Evolutionary conservation across 2,888 invertebrate species (phyloP).

Genomic region (Chymomyza amoena): DNA sequence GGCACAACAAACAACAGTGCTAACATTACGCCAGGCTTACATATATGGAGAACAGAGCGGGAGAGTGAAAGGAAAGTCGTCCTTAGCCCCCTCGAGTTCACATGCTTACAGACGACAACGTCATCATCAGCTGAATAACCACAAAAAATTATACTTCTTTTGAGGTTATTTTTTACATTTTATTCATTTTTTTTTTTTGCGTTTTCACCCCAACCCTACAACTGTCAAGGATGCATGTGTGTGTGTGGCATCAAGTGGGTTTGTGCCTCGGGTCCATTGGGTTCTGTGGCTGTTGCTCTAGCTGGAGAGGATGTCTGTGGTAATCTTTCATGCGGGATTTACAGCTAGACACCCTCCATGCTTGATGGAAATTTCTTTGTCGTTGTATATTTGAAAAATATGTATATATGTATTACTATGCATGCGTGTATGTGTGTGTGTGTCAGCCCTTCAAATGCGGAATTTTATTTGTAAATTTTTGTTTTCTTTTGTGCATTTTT

Average conservation of each 20-base stretch:
- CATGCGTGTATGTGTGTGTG: neutral
- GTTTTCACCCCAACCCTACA: constrained; percentile 4
- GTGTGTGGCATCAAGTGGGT: constrained; percentile 52
- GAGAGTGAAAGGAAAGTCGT: too few species aligned
- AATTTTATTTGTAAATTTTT: constrained; percentile 67
- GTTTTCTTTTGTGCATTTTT: constrained; percentile 57
- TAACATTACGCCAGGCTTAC: constrained; percentile 49
- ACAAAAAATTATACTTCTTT: constrained; percentile 60
- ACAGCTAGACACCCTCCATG: constrained; percentile 67
- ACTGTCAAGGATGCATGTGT: constrained; percentile 34
- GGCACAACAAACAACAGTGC: constrained; percentile 56
- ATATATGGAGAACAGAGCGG: neutral
- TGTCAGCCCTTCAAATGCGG: constrained; percentile 30
- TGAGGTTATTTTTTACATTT: constrained; percentile 65
- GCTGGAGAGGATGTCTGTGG: constrained; percentile 47
- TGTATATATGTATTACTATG: constrained; percentile 21
- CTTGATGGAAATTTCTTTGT: constrained; percentile 38
- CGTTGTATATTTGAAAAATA: constrained; percentile 32
- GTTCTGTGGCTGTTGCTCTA: constrained; percentile 19
- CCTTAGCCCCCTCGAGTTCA: neutral
- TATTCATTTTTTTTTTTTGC: constrained; percentile 67
- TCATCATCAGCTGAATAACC: constrained; percentile 5
- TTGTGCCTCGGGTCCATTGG: constrained; percentile 23
- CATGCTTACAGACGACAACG: neutral
- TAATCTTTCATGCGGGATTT: constrained; percentile 77